Base-by-base conservation (phyloP, 2,888 invertebrate species). In the Marasmarcha lunaedactyla region DNA sequence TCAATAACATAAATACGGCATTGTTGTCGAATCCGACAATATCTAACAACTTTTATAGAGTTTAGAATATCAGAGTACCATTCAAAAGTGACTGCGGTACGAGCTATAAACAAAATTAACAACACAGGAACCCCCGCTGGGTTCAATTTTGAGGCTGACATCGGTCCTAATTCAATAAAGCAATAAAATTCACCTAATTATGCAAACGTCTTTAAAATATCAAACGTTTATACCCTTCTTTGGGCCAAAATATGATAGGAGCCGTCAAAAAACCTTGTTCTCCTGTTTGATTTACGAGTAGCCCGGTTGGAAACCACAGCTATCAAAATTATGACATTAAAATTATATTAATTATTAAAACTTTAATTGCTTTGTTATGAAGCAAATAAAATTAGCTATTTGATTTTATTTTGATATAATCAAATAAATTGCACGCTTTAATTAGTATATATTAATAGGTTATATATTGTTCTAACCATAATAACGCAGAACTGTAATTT, bases 161-260 rank as follows among this genome's bases (percentile, higher is more conserved):
- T 79, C 71, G 76, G 72, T 68, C 77, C 71, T 83, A 83, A 83
- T 83, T 83, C 83, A 83, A 83, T 83, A 83, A 81, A 83, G 83
- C 78, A 70, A 83, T 83, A 83, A 83, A 83, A 81, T 81, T 78
- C 81, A 83, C 83, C 79, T 83, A 83, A 83, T 83, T 83, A 83
- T 83, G 83, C 78, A 81, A 83, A 83, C 81, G 78, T 65, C 48
- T 70, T 70, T 70, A 66, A 74, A 78, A 76, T 74, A 72, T 76
- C 70, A 64, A 58, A 53, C 58, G 69, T 72, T n/a, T 71, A 72
- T 70, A 64, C 67, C 61, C 71, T 73, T 73, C 71, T 66, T 57
- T 60, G 58, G 57, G 63, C 50, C 59, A 59, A 71, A 70, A 72
- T 76, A 76, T 76, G 68, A 74, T 63, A 60, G 60, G 65, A 55